Evolutionary conservation across 2,888 invertebrate species (phyloP).

Genomic region (Frankliniella fusca): DNA sequence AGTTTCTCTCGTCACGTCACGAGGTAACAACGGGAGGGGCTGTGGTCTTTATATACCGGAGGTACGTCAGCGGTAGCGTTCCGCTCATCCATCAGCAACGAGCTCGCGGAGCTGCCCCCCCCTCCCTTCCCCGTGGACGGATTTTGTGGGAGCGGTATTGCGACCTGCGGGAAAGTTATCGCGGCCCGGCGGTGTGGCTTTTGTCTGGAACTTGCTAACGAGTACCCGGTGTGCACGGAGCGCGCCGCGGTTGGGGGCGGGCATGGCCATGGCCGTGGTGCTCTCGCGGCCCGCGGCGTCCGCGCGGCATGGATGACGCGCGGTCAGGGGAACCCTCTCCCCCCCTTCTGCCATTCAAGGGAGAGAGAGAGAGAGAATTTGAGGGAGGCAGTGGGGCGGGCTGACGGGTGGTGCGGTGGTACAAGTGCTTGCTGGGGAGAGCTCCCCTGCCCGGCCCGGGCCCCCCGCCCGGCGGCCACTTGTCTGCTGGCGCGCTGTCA

Average conservation of each 20-base stretch:
- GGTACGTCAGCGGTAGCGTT: neutral
- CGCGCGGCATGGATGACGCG: neutral
- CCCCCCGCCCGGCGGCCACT: too few species aligned
- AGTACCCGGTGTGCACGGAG: slow-evolving; percentile 34
- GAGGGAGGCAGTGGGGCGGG: neutral
- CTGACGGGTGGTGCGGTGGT: neutral
- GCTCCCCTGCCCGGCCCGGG: too few species aligned
- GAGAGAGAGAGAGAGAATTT: neutral
- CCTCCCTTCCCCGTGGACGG: too few species aligned
- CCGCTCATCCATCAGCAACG: slow-evolving; percentile 22
- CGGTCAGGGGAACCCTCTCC: too few species aligned
- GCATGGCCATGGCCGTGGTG: too few species aligned
- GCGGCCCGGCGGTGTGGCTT: slow-evolving; percentile 40
- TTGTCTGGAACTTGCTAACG: slow-evolving; percentile 39
- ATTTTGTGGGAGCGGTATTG: slow-evolving; percentile 35
- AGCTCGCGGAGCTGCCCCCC: neutral
- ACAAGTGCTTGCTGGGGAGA: too few species aligned
- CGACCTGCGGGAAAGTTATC: slow-evolving; percentile 38
- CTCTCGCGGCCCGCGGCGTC: neutral
- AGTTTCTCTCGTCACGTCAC: too few species aligned
- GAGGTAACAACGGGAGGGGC: too few species aligned
- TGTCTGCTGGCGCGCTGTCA: too few species aligned
- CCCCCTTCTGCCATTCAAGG: neutral
- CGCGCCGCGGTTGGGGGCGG: neutral
- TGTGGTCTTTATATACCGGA: neutral